A percentile compares a stretch with the other conserved stretches of the same genome.
Evolutionary conservation across 2,888 invertebrate species (phyloP).

Genomic region (Petrophora chlorosata): DNA sequence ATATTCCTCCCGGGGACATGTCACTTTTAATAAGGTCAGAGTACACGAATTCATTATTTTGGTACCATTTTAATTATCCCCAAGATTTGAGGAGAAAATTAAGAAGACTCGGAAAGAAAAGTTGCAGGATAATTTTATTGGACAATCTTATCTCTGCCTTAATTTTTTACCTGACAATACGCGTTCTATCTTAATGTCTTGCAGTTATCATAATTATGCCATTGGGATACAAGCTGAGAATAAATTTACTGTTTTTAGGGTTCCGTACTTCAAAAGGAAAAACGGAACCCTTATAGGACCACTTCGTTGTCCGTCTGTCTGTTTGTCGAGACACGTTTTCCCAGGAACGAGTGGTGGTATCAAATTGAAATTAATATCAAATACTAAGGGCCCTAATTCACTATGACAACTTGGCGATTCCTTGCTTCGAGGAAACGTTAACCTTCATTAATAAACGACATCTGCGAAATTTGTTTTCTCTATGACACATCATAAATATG

Average conservation of each 20-base stretch:
- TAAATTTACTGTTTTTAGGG: constrained; percentile 19
- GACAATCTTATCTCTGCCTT: constrained; percentile 12
- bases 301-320: too few species aligned
- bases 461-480: too few species aligned
- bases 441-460: too few species aligned
- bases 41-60: constrained; percentile 18
- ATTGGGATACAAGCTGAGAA: constrained; percentile 14
- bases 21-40: constrained; percentile 34
- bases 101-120: constrained; percentile 15
- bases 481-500: too few species aligned
- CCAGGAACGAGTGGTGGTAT: too few species aligned
- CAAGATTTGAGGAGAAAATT: constrained; percentile 20
- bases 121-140: constrained; percentile 21
- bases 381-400: too few species aligned
- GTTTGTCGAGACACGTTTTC: too few species aligned
- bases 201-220: constrained; percentile 24
- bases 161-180: constrained; percentile 25
- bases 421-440: too few species aligned
- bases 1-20: neutral
- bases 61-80: constrained; percentile 24
- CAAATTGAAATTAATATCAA: too few species aligned
- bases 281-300: too few species aligned
- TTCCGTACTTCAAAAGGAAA: too few species aligned
- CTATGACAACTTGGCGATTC: too few species aligned
- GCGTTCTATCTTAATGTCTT: constrained; percentile 10